Conservation (phyloP, 64 coral and sea anemone genomes). For the Montipora sp. region DNA sequence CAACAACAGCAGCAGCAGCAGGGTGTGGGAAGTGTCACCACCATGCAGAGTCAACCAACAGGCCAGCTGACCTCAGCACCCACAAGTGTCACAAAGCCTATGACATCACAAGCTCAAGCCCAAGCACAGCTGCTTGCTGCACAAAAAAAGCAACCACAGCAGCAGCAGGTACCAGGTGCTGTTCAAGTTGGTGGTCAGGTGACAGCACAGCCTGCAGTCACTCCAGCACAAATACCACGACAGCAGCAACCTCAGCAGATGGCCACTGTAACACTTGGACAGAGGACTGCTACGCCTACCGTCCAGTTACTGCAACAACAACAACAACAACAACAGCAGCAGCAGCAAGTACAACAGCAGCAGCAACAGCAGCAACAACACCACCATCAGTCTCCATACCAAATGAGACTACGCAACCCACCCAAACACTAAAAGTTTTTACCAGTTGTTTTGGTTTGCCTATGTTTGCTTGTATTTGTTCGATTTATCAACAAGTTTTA, state of each 20-base stretch:
- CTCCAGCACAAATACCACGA: constrained; percentile 26
- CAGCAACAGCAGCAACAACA: constrained; percentile 39
- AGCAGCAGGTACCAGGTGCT: constrained; percentile 22
- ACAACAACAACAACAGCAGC: constrained; percentile 41
- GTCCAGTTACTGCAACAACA: constrained; percentile 53
- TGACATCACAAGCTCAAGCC: constrained; percentile 18
- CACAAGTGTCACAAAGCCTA: constrained; percentile 25
- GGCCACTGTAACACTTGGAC: constrained; percentile 27
- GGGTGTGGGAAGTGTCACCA: constrained; percentile 24
- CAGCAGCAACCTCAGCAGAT: constrained; percentile 69
- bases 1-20: constrained; percentile 39
- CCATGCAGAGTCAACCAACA: constrained; percentile 35
- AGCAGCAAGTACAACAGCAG: background rate
- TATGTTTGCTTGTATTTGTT: background rate
- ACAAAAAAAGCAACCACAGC: constrained; percentile 13
- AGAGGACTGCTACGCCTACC: background rate
- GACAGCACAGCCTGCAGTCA: constrained; percentile 11
- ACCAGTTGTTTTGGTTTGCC: background rate
- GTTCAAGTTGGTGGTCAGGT: constrained; percentile 15
- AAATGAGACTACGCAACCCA: constrained; percentile 49
- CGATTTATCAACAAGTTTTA: background rate
- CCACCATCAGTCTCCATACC: constrained; percentile 24
- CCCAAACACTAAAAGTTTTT: constrained; percentile 33
- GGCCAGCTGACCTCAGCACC: constrained; percentile 30
- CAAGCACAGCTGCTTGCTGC: constrained; percentile 30